Evolutionary conservation across 2,113 vertebrate genomes (phyloP).

Genomic region (Colius striatus): DNA sequence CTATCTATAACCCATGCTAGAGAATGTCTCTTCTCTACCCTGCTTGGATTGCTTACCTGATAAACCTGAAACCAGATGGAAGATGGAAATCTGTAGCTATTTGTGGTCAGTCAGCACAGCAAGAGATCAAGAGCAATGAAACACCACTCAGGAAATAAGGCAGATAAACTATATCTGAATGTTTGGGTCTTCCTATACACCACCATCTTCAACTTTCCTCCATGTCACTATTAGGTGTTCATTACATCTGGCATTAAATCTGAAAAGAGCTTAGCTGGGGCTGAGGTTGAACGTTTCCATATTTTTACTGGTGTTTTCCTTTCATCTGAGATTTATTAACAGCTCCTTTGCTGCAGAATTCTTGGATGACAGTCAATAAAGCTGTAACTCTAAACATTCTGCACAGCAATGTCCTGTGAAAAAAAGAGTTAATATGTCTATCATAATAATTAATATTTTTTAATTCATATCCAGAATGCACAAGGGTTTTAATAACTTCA

Average conservation of each 20-base stretch:
- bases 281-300: not conserved
- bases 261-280: not conserved
- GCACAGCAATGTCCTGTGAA: not conserved
- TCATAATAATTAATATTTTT: not conserved
- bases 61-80: not conserved
- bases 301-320: not conserved
- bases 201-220: not conserved
- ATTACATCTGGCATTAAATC: not conserved
- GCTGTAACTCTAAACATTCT: conserved; percentile 1
- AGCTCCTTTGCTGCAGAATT: not conserved
- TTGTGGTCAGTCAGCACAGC: not conserved
- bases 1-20: not conserved
- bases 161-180: not conserved
- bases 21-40: not conserved
- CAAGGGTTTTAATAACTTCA: not conserved
- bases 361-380: conserved; percentile 27
- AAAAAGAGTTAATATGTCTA: not conserved
- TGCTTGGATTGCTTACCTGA: not conserved
- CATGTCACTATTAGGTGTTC: not conserved
- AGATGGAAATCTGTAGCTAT: not conserved
- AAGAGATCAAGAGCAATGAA: not conserved
- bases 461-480: not conserved
- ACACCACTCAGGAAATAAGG: not conserved
- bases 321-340: not conserved
- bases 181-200: not conserved